Base-by-base conservation (phyloP, 2,888 invertebrate species). In the Xylota sylvarum region DNA sequence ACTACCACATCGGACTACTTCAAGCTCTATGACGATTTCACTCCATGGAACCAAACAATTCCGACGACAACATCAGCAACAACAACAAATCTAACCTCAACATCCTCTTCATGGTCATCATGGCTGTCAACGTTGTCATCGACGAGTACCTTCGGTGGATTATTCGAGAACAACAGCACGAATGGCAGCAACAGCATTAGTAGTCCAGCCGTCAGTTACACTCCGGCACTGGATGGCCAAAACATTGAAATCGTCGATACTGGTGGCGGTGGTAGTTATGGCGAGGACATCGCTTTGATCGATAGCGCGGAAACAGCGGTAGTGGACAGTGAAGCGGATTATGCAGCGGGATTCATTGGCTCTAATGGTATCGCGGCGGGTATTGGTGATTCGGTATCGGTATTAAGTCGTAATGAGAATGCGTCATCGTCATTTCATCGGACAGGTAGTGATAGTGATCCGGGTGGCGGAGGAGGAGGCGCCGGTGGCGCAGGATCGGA, bases 231-330 rank as follows among this genome's bases (percentile, higher is more conserved):
- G n/a, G 64, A 80, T 58, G 56, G 67, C n/a, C 76, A 77, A 76
- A 60, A 80, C 64, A 77, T 77, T 80, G 77, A 80, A 67, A 19
- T 55, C 3, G 62, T 46, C 23, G 81, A 80, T 70, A 46, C 60
- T 60, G 70, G 72, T 48, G 83, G 72, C 43, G 89, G 32, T 67
- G 58, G 50, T 69, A 84, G 62, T 14, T 82, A 90, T 76, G 90
- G 91, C 76, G 89, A 89, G 23, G 90, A 90, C 84, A 91, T 92
- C 60, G 91, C 91, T 80, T 88, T 92, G 83, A 91, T 92, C 85
- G 91, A 91, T 81, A 92, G 92, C 88, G 92, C 90, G 64, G 92
- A 92, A 90, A 90, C 89, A 19, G 89, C 89, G 14, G 77, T 90
- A 19, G 89, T 88, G 30, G 81, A 74, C 55, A 79, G 67, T 79